Evolutionary conservation across 2,113 vertebrate species (phyloP).

Genomic region (Capreolus pygargus): DNA sequence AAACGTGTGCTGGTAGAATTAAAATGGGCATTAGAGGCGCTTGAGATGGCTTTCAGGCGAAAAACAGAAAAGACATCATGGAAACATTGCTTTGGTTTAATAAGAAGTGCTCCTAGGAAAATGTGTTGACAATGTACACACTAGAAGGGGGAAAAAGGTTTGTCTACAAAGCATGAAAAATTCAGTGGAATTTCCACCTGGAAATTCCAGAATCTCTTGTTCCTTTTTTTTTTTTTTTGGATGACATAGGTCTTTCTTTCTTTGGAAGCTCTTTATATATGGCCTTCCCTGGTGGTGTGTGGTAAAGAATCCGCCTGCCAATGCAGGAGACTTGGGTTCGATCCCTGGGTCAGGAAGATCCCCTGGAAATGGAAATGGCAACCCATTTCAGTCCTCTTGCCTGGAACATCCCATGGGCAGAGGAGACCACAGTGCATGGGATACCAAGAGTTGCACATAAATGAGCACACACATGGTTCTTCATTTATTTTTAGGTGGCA

Average conservation of each 20-base stretch:
- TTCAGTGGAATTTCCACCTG: background rate
- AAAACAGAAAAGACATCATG: background rate
- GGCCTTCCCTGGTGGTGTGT: fast-evolving
- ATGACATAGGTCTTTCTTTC: background rate
- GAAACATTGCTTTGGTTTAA: background rate
- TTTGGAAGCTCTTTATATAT: background rate
- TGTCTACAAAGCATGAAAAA: background rate
- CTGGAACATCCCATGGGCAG: background rate
- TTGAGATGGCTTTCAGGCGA: background rate
- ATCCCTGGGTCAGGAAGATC: background rate
- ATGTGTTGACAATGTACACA: background rate
- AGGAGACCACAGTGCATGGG: background rate
- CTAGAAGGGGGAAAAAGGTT: background rate
- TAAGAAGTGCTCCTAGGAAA: background rate
- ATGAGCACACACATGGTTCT: fast-evolving
- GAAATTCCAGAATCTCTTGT: background rate
- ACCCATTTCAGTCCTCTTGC: background rate
- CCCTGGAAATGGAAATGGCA: background rate
- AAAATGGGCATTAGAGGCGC: background rate
- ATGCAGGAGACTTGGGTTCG: background rate
- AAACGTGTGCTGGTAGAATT: background rate
- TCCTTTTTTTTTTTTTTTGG: background rate
- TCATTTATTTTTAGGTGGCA: background rate
- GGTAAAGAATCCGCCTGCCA: background rate
- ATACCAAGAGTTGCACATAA: background rate